Conservation (phyloP, 2,888 invertebrate genomes). For the Caenorhabditis imperialis region DNA sequence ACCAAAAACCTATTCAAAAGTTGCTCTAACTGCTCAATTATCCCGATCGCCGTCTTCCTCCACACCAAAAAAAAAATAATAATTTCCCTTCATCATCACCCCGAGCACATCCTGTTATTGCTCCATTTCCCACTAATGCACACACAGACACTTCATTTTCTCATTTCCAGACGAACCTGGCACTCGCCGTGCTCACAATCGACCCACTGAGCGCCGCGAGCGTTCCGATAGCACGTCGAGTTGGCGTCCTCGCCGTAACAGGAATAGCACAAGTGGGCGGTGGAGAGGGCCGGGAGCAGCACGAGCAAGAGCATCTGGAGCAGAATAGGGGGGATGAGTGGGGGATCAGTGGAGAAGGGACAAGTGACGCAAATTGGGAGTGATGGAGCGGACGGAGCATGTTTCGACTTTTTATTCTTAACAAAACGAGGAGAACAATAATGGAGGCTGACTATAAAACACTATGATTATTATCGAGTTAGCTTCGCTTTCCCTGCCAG, state of each 20-base stretch:
- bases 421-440: conserved; percentile 7
- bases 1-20: background rate
- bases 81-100: too few relatives aligned
- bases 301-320: background rate
- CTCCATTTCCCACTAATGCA: conserved; percentile 22
- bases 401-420: too few relatives aligned
- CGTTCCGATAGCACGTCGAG: conserved; percentile 44
- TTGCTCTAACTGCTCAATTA: too few relatives aligned
- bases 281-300: background rate
- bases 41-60: conserved; percentile 3
- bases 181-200: conserved; percentile 53
- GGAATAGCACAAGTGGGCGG: conserved; percentile 49
- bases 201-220: conserved; percentile 49
- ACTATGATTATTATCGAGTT: background rate
- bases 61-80: background rate
- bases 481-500: conserved; percentile 66
- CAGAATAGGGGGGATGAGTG: conserved; percentile 7
- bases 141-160: background rate
- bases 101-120: too few relatives aligned
- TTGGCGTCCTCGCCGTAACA: conserved; percentile 45
- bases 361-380: conserved; percentile 43
- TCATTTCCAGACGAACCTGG: conserved; percentile 40
- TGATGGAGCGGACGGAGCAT: background rate
- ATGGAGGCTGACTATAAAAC: too few relatives aligned
- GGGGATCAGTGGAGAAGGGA: conserved; percentile 6